Conservation (phyloP, 92 coral and sea anemone genomes). For the Porites cylindrica region DNA sequence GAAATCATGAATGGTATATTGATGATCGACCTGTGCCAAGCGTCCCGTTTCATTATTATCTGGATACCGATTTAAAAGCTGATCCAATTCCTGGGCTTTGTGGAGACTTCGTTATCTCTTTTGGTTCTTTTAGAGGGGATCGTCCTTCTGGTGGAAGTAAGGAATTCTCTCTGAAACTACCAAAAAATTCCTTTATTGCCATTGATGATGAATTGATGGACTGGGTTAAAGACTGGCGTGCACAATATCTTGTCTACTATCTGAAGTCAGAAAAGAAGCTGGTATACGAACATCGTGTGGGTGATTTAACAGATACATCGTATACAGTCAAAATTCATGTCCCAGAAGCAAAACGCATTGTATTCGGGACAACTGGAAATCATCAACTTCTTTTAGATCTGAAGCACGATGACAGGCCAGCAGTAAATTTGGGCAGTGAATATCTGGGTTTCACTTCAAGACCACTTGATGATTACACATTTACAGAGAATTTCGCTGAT, state of each 20-base stretch:
- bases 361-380: too few species aligned
- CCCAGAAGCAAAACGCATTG: neutral
- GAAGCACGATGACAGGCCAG: too few species aligned
- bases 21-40: neutral
- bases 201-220: neutral
- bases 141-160: neutral
- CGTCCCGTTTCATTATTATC: neutral
- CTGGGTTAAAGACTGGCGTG: neutral
- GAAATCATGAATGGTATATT: neutral
- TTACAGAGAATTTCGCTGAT: neutral
- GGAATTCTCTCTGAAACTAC: neutral
- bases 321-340: slow-evolving; percentile 14
- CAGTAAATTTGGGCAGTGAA: neutral
- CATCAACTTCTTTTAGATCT: too few species aligned
- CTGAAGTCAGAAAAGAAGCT: neutral
- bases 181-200: neutral
- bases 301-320: neutral
- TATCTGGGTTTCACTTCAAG: neutral
- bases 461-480: neutral
- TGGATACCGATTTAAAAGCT: neutral
- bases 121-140: neutral
- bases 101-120: neutral
- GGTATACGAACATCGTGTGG: neutral
- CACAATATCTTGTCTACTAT: neutral
- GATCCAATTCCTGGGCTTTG: neutral